Evolutionary conservation across 2,888 invertebrate genomes (phyloP).

Genomic region (Sesia apiformis): DNA sequence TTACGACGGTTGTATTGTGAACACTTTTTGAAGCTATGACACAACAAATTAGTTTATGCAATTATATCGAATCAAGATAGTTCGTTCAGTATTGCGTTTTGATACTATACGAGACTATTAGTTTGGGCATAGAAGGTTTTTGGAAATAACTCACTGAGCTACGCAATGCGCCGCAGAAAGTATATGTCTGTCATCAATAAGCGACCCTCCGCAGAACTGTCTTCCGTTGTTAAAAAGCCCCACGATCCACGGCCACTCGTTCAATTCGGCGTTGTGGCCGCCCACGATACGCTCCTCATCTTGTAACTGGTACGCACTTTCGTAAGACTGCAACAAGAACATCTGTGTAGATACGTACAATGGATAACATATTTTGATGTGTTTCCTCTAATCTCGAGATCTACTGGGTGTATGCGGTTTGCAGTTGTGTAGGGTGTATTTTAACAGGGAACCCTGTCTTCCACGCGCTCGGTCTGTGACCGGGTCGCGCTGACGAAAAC

Average conservation of each 20-base stretch:
- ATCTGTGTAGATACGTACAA: not conserved
- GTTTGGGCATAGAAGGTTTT: no score
- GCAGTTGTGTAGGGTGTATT: no score
- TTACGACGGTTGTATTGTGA: not conserved
- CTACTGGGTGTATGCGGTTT: no score
- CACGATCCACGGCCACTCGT: conserved; percentile 91
- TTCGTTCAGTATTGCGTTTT: no score
- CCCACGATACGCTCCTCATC: conserved; percentile 91
- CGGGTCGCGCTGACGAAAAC: no score
- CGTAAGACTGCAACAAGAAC: conserved; percentile 33
- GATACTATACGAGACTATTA: no score
- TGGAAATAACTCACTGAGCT: conserved; percentile 79
- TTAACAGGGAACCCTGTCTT: no score
- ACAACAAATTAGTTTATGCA: not conserved
- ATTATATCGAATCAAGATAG: no score
- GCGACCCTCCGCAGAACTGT: conserved; percentile 91
- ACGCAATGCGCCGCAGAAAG: conserved; percentile 92
- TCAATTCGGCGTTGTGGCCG: conserved; percentile 84
- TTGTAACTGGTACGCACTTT: conserved; percentile 36
- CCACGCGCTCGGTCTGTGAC: no score
- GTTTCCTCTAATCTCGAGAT: not conserved
- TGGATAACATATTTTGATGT: not conserved
- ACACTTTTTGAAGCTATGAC: not conserved
- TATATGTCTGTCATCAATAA: conserved; percentile 85
- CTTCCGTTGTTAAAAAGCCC: conserved; percentile 87